Percentiles rank a stretch among this genome's conserved stretches.
phyloP scores from a whole-genome alignment of 1,140 invertebrate genomes.

The Agrypnia vestita region DNA sequence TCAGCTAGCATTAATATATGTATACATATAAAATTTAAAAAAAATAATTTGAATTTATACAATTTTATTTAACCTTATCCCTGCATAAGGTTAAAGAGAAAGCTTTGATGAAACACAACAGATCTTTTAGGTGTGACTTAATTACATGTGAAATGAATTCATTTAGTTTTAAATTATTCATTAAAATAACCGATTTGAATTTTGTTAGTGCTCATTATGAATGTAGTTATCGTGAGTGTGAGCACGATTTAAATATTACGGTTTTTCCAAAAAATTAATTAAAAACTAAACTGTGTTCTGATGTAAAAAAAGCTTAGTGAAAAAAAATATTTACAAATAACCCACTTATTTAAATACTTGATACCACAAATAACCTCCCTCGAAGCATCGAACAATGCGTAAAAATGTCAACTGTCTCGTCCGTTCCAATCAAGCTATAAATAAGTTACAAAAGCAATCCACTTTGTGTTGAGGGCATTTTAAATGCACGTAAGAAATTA shows the following conservation, averaged over 20 bases:
- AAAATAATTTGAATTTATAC: too few relatives aligned
- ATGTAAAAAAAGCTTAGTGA: too few relatives aligned
- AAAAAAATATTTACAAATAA: neutral
- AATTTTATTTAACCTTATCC: too few relatives aligned
- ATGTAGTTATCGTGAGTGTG: slow-evolving; percentile 28
- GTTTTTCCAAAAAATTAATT: neutral
- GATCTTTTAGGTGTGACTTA: slow-evolving; percentile 8
- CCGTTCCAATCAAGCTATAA: neutral
- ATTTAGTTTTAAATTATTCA: slow-evolving; percentile 30
- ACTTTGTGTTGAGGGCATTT: slow-evolving; percentile 9
- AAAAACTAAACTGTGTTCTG: neutral
- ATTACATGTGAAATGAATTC: slow-evolving; percentile 36
- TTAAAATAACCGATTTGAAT: slow-evolving; percentile 13
- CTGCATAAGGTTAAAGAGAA: neutral
- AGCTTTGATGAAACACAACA: neutral
- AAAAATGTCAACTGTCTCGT: slow-evolving; percentile 12
- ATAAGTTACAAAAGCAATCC: neutral
- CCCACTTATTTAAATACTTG: neutral
- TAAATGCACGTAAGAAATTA: slow-evolving; percentile 15
- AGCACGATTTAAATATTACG: slow-evolving; percentile 2
- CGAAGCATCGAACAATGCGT: neutral
- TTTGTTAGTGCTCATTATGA: slow-evolving; percentile 27
- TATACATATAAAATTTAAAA: too few relatives aligned
- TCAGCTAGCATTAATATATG: too few relatives aligned
- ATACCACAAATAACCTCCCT: too few relatives aligned